Evolutionary conservation across 2,113 vertebrate species (phyloP), one percentile per base, ranked within the genome.

Genomic region (Rafetus swinhoei): DNA sequence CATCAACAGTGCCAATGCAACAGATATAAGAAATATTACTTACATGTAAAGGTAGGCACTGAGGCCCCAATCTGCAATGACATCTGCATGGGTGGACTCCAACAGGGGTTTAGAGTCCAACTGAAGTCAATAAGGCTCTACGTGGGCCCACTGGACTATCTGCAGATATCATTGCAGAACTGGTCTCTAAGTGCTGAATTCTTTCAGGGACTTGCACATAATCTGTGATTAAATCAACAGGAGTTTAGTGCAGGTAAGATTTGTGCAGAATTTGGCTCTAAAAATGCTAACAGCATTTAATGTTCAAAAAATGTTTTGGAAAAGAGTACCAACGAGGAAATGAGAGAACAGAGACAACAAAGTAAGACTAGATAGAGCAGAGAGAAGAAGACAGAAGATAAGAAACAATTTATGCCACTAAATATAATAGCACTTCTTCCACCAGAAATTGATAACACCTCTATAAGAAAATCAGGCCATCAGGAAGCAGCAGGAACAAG

Each of bases 11-110:
- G 80, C 56, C 11, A 15, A 89, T 11, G 27, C 35, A 90, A 93
- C 35, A 91, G 93, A 87, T 45, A 6, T 27, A 7, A 55, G 55
- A 56, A 59, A 59, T 50, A 27, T 50, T 54, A 95, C 72, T 65
- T 89, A 53, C 4, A 79, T 55, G 90, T 77, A 55, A 69, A 91
- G 54, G 50, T 95, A 84, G 82, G 82, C 84, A 81, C 7, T 59
- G 50, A 86, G 27, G 25, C 89, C 93, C 54, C 21, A 85, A 56
- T 81, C 89, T 76, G 86, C 39, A 79, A 57, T n/a, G 81, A 88
- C 27, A 93, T 22, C 53, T 0, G 0, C 1, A 0, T 85, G 69
- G 74, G 74, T 77, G 39, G 35, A 77, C 45, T 14, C 9, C 74
- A 91, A 84, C 5, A 52, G 2, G 15, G 0, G 79, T 9, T 10